Conservation (phyloP, 2,888 invertebrate species). For the Drosophila paucipuncta region DNA sequence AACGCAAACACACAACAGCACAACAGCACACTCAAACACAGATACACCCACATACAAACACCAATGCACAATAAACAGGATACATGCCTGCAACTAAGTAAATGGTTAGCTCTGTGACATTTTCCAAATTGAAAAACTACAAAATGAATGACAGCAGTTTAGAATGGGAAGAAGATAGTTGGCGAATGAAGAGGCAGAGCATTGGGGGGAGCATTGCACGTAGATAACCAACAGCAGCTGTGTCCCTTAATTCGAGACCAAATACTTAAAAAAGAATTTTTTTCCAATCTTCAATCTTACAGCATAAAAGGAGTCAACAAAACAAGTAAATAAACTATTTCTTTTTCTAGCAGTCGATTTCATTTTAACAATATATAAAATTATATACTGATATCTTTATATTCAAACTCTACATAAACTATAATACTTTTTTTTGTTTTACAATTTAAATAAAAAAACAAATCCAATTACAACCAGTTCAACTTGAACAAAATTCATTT, state of each 20-base stretch:
- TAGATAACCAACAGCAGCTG: conserved; percentile 34
- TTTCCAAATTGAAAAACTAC: conserved; percentile 81
- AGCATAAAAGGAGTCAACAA: conserved; percentile 16
- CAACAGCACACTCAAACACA: conserved; percentile 43
- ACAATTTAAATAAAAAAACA: not conserved
- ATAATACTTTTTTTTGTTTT: fast-evolving
- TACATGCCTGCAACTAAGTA: conserved; percentile 56
- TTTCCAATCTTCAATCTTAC: conserved; percentile 55
- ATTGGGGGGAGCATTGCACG: conserved; percentile 11
- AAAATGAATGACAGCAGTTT: conserved; percentile 80
- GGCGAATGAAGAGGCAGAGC: conserved; percentile 1
- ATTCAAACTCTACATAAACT: not conserved
- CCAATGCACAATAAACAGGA: conserved; percentile 8
- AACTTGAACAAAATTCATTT: conserved; percentile 37
- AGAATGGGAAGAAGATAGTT: conserved; percentile 39
- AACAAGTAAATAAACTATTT: conserved; percentile 18
- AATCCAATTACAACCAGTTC: conserved; percentile 5
- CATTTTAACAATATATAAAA: not conserved
- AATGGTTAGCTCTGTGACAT: conserved; percentile 79
- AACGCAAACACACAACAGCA: conserved; percentile 43
- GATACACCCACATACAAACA: conserved; percentile 38
- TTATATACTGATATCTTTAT: too few relatives aligned
- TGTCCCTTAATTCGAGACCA: conserved; percentile 38
- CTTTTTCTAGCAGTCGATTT: not conserved
- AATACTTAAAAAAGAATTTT: not conserved